Evolutionary conservation across 2,113 vertebrate genomes (phyloP), one percentile per base, ranked within the genome.

Genomic region (Cavia porcellus): DNA sequence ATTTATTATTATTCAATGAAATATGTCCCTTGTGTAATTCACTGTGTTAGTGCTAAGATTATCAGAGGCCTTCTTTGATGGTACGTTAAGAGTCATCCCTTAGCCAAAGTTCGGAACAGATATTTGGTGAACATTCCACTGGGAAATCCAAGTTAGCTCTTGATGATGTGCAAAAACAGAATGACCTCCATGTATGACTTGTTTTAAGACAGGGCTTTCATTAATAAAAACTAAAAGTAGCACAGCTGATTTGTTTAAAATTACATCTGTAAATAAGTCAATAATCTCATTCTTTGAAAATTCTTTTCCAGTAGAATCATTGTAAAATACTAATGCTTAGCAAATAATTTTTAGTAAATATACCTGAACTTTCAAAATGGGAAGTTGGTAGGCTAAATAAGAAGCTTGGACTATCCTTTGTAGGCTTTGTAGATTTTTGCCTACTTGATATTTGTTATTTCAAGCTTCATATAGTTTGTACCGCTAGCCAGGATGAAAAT

Each of bases 281-380:
- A 30, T 74, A 91, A 15, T 74, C 92, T 95, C 82, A 17, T 84
- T 85, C 72, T 93, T 92, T 3, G 94, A 82, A 95, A 90, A 61
- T 90, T 59, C 3, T 80, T 80, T 92, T 92, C 17, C 15, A 77
- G 25, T 32, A 86, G 28, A 82, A 90, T 95, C 74, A 80, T 8
- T 86, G 0, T 82, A 57, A 90, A 95, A 28, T 45, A 92, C 32
- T 84, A 12, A 4, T 72, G 85, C 81, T 85, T 75, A 92, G 11
- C 22, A 96, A 89, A 90, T 70, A 15, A 22, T 81, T 81, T 0
- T 86, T 89, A 77, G 57, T 80, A 80, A 96, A 66, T 32, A 85
- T 3, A 45, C 25, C 24, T 14, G 4, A 74, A 72, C n/a, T 38
- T 11, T 62, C 28, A 84, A 35, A n/a, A 15, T 57, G 88, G 20